phyloP scores from a whole-genome alignment of 2,797 vertebrate species.

The Chelon auratus region DNA sequence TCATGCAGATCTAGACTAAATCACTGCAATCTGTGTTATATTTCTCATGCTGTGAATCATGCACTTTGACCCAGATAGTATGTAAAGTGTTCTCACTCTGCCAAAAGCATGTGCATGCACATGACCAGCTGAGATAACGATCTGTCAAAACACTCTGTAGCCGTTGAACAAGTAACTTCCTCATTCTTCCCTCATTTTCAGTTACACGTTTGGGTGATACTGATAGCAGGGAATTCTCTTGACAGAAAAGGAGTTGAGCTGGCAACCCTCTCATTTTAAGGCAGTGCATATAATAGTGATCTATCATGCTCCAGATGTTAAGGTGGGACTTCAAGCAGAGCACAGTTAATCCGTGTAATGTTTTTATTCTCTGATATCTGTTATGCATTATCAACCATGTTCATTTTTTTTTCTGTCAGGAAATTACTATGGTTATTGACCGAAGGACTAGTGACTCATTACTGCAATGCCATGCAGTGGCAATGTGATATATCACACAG shows the following conservation, averaged over 20 bases:
- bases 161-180: neutral
- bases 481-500: conserved; percentile 7
- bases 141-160: neutral
- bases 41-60: neutral
- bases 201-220: neutral
- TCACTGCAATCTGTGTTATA: neutral
- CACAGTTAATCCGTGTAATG: neutral
- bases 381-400: neutral
- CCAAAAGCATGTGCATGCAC: neutral
- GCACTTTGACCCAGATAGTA: neutral
- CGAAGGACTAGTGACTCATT: conserved; percentile 36
- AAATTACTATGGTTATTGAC: neutral
- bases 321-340: neutral
- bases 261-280: neutral
- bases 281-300: neutral
- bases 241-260: neutral
- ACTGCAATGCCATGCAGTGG: conserved; percentile 16
- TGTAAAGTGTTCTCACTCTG: neutral
- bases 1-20: neutral
- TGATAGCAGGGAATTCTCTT: neutral
- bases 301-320: neutral
- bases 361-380: neutral
- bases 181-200: neutral
- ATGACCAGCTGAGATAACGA: neutral
- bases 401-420: neutral